Percentiles rank a stretch among this genome's conserved stretches.
These are phyloP conservation scores for Strigops habroptila DNA, from an alignment of 2,113 vertebrate species.

Conservation along the genomic window DNA sequence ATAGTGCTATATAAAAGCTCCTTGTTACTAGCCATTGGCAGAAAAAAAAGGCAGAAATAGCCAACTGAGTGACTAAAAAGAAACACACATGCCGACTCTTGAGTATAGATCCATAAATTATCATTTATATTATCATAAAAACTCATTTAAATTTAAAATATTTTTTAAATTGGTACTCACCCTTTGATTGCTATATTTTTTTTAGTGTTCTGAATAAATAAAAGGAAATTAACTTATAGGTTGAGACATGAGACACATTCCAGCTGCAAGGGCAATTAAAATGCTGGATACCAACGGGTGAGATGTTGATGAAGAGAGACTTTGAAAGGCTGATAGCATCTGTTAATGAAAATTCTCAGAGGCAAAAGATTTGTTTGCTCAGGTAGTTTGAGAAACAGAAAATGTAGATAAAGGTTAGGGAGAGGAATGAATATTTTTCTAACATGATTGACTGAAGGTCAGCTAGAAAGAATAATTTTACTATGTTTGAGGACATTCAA, in stretches of 20 bases:
- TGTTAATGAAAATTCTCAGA: constrained; percentile 55
- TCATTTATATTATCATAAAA: constrained; percentile 42
- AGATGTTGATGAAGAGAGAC: constrained; percentile 40
- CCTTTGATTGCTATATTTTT: constrained; percentile 35
- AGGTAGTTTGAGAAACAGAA: constrained; percentile 41
- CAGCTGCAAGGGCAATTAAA: constrained; percentile 57
- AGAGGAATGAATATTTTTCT: constrained; percentile 51
- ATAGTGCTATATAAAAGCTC: neutral
- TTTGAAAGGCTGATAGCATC: constrained; percentile 53
- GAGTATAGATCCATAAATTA: constrained; percentile 48
- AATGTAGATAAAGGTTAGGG: constrained; percentile 36
- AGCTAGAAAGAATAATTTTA: constrained; percentile 35
- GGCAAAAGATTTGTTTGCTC: constrained; percentile 43
- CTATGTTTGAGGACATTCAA: constrained; percentile 19
- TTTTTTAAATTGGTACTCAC: neutral
- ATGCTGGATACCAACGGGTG: constrained; percentile 34
- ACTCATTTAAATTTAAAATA: constrained; percentile 62
- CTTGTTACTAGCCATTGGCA: neutral
- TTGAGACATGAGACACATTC: constrained; percentile 7
- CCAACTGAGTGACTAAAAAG: neutral
- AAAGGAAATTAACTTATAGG: constrained; percentile 33
- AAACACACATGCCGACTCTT: neutral
- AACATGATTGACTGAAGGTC: constrained; percentile 54
- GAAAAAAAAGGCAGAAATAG: neutral
- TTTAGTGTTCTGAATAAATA: constrained; percentile 49